phyloP scores from a whole-genome alignment of 1,140 invertebrate species.

The Helicoverpa armigera region DNA sequence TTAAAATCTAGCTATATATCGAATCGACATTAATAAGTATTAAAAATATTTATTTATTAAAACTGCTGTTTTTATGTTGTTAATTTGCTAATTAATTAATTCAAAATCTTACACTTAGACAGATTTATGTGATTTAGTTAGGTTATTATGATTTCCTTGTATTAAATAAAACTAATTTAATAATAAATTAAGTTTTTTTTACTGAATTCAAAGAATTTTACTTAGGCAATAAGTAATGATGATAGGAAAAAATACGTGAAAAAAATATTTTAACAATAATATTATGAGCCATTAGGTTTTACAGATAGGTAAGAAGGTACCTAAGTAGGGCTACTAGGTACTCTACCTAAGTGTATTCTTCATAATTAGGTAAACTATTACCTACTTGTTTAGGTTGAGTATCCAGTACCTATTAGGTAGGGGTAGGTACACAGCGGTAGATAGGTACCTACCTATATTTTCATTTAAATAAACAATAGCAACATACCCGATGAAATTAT shows the following conservation, averaged over 20 bases:
- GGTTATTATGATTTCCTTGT: neutral
- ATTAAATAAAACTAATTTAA: neutral
- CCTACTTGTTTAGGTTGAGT: too few species aligned
- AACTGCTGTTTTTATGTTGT: neutral
- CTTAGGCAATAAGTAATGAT: too few species aligned
- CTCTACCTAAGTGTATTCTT: too few species aligned
- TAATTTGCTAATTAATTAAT: neutral
- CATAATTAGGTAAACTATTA: too few species aligned
- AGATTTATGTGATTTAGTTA: conserved; percentile 8
- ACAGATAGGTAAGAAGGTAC: too few species aligned
- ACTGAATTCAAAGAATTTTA: too few species aligned
- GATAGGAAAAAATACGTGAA: too few species aligned
- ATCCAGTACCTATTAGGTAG: neutral
- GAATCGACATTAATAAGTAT: neutral
- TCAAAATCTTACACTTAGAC: conserved; percentile 7
- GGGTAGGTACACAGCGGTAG: neutral
- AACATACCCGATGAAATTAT: too few species aligned
- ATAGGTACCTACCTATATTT: neutral
- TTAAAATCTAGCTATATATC: neutral
- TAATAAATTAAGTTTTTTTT: neutral
- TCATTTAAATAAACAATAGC: too few species aligned
- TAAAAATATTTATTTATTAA: neutral
- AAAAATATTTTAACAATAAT: too few species aligned
- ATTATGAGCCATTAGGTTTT: too few species aligned
- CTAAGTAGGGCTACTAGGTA: too few species aligned